Conservation (phyloP, 2,888 invertebrate genomes). For the Thera britannica region DNA sequence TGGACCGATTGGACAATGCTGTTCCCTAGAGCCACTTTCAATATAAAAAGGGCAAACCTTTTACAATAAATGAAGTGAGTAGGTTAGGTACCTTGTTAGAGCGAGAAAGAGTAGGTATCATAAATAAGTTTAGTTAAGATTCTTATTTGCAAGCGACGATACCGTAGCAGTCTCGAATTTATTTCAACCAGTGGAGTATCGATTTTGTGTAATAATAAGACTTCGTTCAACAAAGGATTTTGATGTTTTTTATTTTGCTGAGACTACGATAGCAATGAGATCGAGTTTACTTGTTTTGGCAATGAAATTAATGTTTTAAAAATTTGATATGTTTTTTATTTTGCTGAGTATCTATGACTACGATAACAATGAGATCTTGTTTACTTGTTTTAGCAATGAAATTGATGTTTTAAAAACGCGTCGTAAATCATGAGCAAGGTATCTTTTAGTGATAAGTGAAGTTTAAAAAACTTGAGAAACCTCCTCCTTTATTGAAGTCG, state of each 20-base stretch:
- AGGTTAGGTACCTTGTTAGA: background rate
- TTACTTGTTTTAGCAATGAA: background rate
- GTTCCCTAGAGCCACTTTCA: too few species aligned
- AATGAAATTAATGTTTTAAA: background rate
- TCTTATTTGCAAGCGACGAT: constrained; percentile 23
- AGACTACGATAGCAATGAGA: background rate
- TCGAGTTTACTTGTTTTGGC: background rate
- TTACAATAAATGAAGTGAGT: too few species aligned
- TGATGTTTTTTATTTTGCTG: background rate
- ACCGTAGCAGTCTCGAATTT: constrained; percentile 29
- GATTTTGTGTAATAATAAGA: constrained; percentile 33
- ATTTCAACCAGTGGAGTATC: constrained; percentile 31
- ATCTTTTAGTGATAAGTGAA: too few species aligned
- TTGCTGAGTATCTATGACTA: background rate
- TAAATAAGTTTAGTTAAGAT: constrained; percentile 21
- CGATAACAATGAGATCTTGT: background rate
- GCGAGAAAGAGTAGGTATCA: background rate
- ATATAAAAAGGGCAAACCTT: too few species aligned
- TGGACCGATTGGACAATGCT: too few species aligned
- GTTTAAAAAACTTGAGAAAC: too few species aligned
- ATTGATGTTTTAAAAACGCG: background rate
- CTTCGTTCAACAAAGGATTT: constrained; percentile 3
- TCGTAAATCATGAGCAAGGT: background rate
- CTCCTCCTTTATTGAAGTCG: too few species aligned
- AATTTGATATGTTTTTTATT: background rate